Base-by-base conservation (phyloP, 1,140 invertebrate genomes). In the Danaus melanippus region DNA sequence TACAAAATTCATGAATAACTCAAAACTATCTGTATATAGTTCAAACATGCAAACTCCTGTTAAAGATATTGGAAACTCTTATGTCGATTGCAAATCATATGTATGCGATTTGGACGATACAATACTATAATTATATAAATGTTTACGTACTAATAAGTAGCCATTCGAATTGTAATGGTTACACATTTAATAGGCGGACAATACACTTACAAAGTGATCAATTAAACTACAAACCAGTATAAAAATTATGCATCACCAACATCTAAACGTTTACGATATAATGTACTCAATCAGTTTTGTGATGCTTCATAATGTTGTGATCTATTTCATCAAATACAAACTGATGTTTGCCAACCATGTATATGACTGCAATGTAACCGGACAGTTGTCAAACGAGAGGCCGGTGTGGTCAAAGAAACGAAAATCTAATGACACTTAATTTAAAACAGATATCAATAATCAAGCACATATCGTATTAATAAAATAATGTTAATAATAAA, bases 141-240 rank as follows among this genome's bases (percentile, higher is more conserved):
- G 72, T 75, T 72, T 77, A 85, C 81, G 74, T 81, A 84, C 79
- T 83, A 78, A 79, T 70, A 79, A 78, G 79, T 85, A 84, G 74
- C 78, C 79, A 85, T 79, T 76, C 66, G 60, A 81, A 78, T 69
- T 76, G 77, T 68, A 80, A 80, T 80, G 77, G 73, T 82, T 84
- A 84, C 71, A 84, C 76, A 80, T 62, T 83, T 80, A 82, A 86
- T 86, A 86, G 83, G 83, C 83, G 83, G 83, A 86, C 72, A 74
- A 74, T 74, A 84, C 83, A 86, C 83, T 86, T 83, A 79, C 72
- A 78, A 80, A 82, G 83, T 86, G 80, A 82, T 79, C 68, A 85
- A 82, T 86, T 81, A 86, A 82, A 84, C 83, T 86, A 86, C 79
- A 71, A 75, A 78, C 70, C 74, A 73, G 79, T 82, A 85, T 77